Evolutionary conservation across 2,797 vertebrate species (phyloP).

Genomic region (Loriculus beryllinus): DNA sequence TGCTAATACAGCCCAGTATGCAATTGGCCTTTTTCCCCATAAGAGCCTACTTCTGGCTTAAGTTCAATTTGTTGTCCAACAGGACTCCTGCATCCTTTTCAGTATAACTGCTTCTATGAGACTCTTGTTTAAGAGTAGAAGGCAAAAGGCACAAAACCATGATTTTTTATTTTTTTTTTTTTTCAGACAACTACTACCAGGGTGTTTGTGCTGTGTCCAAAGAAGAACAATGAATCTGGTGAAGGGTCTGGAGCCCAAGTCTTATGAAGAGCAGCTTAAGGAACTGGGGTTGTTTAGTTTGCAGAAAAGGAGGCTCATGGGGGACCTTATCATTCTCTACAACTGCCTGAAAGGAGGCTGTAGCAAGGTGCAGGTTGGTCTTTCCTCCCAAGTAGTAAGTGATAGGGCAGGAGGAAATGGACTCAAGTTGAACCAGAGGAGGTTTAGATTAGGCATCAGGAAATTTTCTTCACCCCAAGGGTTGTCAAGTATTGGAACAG

Average conservation of each 20-base stretch:
- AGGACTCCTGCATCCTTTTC: not conserved
- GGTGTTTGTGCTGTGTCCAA: not conserved
- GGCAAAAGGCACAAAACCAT: not conserved
- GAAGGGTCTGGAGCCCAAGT: not conserved
- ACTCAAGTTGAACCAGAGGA: not conserved
- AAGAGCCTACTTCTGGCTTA: not conserved
- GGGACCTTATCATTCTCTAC: fast-evolving
- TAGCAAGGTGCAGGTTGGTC: not conserved
- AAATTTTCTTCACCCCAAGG: not conserved
- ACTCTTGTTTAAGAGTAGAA: not conserved
- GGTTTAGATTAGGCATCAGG: not conserved
- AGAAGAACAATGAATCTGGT: not conserved
- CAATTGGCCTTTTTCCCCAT: not conserved
- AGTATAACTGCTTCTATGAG: not conserved
- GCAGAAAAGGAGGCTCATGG: not conserved
- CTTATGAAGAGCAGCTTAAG: not conserved
- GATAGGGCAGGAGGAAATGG: not conserved
- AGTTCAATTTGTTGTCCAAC: not conserved
- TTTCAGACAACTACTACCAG: not conserved
- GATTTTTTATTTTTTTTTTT: not conserved
- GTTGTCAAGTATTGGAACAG: not conserved
- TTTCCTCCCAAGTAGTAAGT: not conserved
- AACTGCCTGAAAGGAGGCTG: not conserved
- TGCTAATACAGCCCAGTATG: not conserved
- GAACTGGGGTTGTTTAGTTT: not conserved